phyloP scores from a whole-genome alignment of 2,113 vertebrate species.

The Chaenogobius annularis region DNA sequence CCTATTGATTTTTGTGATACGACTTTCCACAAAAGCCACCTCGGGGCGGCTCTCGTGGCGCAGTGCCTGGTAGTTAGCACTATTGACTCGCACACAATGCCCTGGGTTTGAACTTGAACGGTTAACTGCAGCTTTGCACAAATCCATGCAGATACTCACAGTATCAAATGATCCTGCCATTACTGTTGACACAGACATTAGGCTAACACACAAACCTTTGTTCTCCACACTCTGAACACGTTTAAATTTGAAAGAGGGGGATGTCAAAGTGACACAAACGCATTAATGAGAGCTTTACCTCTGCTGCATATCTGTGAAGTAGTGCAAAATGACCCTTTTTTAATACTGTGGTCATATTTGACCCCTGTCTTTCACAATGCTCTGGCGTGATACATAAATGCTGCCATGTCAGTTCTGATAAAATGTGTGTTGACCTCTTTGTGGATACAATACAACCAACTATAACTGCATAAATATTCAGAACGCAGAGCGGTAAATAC shows the following conservation, averaged over 20 bases:
- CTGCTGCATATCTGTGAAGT: conserved; percentile 16
- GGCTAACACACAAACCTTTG: conserved; percentile 1
- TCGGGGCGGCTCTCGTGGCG: conserved; percentile 40
- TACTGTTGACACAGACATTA: conserved; percentile 6
- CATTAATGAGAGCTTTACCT: conserved; percentile 4
- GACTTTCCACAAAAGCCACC: conserved; percentile 38
- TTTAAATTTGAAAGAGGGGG: conserved; percentile 18
- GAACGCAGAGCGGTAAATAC: not conserved
- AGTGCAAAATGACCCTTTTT: not conserved
- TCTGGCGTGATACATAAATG: not conserved
- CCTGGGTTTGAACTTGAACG: conserved; percentile 15
- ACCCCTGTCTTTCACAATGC: not conserved
- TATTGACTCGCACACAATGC: conserved; percentile 30
- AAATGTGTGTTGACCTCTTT: not conserved
- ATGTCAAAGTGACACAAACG: conserved; percentile 32
- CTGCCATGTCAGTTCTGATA: not conserved
- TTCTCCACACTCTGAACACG: conserved; percentile 18
- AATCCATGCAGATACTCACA: not conserved
- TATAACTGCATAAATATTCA: not conserved
- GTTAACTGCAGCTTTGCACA: conserved; percentile 17
- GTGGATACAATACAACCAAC: not conserved
- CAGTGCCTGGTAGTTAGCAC: conserved; percentile 36
- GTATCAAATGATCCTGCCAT: not conserved
- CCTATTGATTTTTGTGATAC: conserved; percentile 49
- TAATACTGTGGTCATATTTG: not conserved